A percentile compares a stretch with the other conserved stretches of the same genome.
phyloP scores from a whole-genome alignment of 2,113 vertebrate genomes.

The Muscicapa adusta region DNA sequence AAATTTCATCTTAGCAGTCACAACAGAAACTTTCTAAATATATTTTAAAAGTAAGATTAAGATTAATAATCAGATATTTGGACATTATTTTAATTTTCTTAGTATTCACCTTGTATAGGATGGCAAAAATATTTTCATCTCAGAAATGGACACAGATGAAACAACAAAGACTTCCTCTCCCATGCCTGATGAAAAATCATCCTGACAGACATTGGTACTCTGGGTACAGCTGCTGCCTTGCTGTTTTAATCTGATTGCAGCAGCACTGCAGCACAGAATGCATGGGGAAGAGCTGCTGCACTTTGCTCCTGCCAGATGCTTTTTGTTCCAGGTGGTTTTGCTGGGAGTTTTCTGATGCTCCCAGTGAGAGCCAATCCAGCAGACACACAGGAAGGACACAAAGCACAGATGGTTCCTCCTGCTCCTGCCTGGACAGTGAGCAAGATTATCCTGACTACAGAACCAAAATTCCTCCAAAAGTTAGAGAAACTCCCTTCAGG shows the following conservation, averaged over 20 bases:
- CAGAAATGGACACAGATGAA: neutral
- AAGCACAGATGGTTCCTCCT: neutral
- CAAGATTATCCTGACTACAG: neutral
- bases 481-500: neutral
- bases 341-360: neutral
- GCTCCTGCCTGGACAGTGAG: neutral
- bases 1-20: neutral
- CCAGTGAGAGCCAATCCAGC: neutral
- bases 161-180: neutral
- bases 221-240: neutral
- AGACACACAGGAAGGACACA: neutral
- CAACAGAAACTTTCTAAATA: neutral
- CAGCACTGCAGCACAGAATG: neutral
- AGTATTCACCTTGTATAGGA: neutral
- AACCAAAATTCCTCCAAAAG: neutral
- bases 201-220: neutral
- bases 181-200: neutral
- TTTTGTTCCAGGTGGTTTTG: neutral
- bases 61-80: neutral
- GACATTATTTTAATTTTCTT: neutral
- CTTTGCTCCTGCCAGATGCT: conserved; percentile 24
- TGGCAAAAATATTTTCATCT: neutral
- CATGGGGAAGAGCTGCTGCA: neutral
- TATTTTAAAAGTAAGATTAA: neutral
- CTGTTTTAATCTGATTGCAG: conserved; percentile 21